phyloP scores from a whole-genome alignment of 2,888 invertebrate genomes.

The Liopterus haemorrhoidalis region DNA sequence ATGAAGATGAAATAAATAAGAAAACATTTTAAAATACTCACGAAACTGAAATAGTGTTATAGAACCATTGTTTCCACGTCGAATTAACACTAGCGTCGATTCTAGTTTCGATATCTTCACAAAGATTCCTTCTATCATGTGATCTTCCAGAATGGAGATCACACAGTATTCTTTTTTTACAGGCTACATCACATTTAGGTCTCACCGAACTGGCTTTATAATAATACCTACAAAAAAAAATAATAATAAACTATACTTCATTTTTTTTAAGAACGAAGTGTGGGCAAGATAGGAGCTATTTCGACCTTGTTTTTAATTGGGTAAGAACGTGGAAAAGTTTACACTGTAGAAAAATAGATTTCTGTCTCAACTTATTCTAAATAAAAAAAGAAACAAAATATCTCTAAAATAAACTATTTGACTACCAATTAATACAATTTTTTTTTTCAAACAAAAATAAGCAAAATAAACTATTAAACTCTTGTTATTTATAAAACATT shows the following conservation, averaged over 20 bases:
- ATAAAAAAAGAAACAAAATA: too few relatives aligned
- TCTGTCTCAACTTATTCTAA: too few relatives aligned
- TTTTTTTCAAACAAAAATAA: too few relatives aligned
- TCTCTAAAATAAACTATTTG: too few relatives aligned
- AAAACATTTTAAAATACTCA: slow-evolving; percentile 52
- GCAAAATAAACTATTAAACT: too few relatives aligned
- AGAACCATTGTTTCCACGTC: slow-evolving; percentile 83
- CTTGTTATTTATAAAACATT: too few relatives aligned
- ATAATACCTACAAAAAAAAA: slow-evolving; percentile 59
- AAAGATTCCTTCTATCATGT: slow-evolving; percentile 76
- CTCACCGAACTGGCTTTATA: slow-evolving; percentile 85
- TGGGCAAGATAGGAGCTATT: too few relatives aligned
- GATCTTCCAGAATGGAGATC: slow-evolving; percentile 82
- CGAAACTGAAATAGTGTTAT: slow-evolving; percentile 81
- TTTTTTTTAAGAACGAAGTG: too few relatives aligned
- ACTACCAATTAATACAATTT: too few relatives aligned
- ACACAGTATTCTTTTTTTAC: slow-evolving; percentile 78
- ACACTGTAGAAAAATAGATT: too few relatives aligned
- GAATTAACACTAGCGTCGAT: slow-evolving; percentile 71
- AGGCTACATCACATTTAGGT: slow-evolving; percentile 75
- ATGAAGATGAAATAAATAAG: slow-evolving; percentile 1
- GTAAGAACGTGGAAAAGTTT: too few relatives aligned
- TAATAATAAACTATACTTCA: slow-evolving; percentile 1
- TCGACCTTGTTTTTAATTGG: too few relatives aligned
- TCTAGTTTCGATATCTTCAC: slow-evolving; percentile 75